Base-by-base conservation (phyloP, 2,797 vertebrate genomes). In the Periparus ater region DNA sequence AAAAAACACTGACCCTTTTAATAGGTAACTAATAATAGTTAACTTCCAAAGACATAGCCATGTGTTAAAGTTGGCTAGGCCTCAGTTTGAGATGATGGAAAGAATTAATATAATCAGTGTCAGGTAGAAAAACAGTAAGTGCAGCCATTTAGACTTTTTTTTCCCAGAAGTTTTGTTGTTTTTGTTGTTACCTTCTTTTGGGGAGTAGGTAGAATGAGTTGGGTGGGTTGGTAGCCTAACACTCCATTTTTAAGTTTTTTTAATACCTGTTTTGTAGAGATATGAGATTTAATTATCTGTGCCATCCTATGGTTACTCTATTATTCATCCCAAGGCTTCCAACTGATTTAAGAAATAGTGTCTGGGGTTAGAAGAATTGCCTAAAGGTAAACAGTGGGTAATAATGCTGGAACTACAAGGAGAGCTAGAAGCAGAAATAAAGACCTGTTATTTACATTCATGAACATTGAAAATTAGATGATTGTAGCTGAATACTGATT, bases 21-120 rank as follows among this genome's bases (percentile, higher is more conserved):
- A 95, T 89, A 89, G n/a, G 50, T 95, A 55, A 93, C 94, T 80
- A 51, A 61, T 80, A 34, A 61, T 51, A 42, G 62, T 82, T 87
- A 72, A 77, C 57, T 80, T 91, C 34, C 34, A 73, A 88, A 96
- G 47, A 42, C 34, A 44, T 10, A 80, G 61, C 22, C 14, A 6
- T 71, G 61, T 76, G 68, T 74, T 93, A 10, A 80, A 85, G 61
- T 42, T 82, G 75, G 32, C 40, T 63, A 42, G 23, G 23, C 29
- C n/a, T 89, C 15, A 6, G 53, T 88, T 71, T 62, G 58, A 80
- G 36, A 10, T 72, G 17, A 50, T 58, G 30, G n/a, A 29, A 85
- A 76, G 53, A 67, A 66, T 66, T 70, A 55, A 38, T 72, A n/a
- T 55, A 80, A 71, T 74, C 45, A 14, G 10, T 45, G 23, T 44